phyloP scores from a whole-genome alignment of 2,797 vertebrate species.

The Fratercula arctica region DNA sequence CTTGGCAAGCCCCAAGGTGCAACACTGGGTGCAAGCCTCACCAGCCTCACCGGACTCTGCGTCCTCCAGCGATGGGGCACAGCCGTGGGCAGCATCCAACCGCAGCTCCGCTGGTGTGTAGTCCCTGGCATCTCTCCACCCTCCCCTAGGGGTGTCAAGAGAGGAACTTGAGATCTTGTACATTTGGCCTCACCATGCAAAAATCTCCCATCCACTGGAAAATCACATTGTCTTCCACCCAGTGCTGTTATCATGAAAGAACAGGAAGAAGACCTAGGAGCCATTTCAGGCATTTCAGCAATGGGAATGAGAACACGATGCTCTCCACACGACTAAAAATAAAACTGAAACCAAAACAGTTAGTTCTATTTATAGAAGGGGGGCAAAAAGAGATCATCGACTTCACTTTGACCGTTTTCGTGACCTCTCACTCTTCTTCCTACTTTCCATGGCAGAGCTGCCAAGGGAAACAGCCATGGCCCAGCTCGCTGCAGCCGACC shows the following conservation, averaged over 20 bases:
- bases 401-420: background rate
- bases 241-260: background rate
- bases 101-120: fast-evolving
- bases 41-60: background rate
- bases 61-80: background rate
- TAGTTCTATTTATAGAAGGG: background rate
- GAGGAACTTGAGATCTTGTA: background rate
- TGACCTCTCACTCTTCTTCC: background rate
- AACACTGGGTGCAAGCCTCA: background rate
- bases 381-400: background rate
- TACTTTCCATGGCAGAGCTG: background rate
- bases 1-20: background rate
- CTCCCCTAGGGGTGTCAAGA: background rate
- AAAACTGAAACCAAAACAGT: conserved; percentile 7
- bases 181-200: background rate
- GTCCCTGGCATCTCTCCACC: background rate
- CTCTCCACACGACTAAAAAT: background rate
- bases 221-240: background rate
- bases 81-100: background rate
- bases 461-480: background rate
- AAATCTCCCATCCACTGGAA: background rate
- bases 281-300: background rate
- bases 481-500: background rate
- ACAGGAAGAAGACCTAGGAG: background rate
- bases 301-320: background rate